Evolutionary conservation across 2,113 vertebrate species (phyloP), one percentile per base, ranked within the genome.

Genomic region (Actenoides lindsayi): DNA sequence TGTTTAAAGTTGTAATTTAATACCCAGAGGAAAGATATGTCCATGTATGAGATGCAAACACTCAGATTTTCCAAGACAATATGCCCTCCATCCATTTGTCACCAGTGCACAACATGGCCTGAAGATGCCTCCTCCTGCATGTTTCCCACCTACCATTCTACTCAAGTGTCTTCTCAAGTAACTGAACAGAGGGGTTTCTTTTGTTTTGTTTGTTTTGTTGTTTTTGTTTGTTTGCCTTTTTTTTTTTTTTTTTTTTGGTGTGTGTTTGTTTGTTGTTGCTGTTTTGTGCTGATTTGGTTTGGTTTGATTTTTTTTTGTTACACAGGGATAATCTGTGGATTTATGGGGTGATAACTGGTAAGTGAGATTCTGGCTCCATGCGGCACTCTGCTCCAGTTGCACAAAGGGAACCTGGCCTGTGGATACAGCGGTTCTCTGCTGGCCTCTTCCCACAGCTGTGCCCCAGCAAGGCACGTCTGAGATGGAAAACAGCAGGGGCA

Each of bases 1-100:
- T 83, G n/a, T 93, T 95, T 91, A 63, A 96, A 79, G 42, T 23
- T 89, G 35, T 89, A 88, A 90, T 96, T 89, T 75, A 94, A 83
- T 93, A 92, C 42, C 42, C 51, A 88, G 39, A 77, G 77, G 86
- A 94, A 89, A 90, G 64, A 80, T 23, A 78, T 0, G 3, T 4
- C 31, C 20, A 16, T 37, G 39, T 69, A 50, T 57, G 54, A 83
- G 63, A 81, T 33, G 51, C 33, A 87, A 83, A 75, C 14, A n/a
- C 16, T 6, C n/a, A 35, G 15, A 17, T 69, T 93, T 87, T 81
- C 37, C 25, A 75, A 54, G 16, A 6, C 67, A 62, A 2, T 0
- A 1, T 46, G 42, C 70, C 27, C 53, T 83, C 74, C 25, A 71
- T 89, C 18, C 10, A 20, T 24, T 75, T 70, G 16, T 17, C 70